phyloP scores from a whole-genome alignment of 2,797 vertebrate genomes.

The Mergus octosetaceus region DNA sequence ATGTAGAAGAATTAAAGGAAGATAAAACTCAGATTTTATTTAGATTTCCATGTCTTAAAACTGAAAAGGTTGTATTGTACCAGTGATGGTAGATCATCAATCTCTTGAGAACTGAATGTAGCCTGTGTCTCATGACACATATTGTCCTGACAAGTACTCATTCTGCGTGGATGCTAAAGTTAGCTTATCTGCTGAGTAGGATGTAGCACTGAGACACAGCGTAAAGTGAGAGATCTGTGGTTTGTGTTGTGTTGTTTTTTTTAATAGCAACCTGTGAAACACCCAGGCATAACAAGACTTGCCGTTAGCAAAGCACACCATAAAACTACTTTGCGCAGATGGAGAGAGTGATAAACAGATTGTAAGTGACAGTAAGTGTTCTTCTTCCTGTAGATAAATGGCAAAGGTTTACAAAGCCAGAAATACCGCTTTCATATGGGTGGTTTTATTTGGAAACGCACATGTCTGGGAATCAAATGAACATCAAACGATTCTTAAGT shows the following conservation, averaged over 20 bases:
- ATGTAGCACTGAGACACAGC: rapidly evolving
- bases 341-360: background rate
- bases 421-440: background rate
- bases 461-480: rapidly evolving
- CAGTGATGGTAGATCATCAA: rapidly evolving
- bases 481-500: background rate
- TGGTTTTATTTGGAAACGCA: background rate
- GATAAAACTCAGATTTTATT: background rate
- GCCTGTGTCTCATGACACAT: background rate
- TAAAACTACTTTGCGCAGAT: background rate
- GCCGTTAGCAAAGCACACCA: background rate
- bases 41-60: background rate
- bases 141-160: background rate
- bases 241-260: too few relatives aligned
- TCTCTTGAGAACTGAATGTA: background rate
- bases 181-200: background rate
- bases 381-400: background rate
- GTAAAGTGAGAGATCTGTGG: background rate
- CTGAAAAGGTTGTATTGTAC: background rate
- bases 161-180: rapidly evolving
- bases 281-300: background rate
- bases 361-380: background rate
- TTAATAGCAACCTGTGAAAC: background rate
- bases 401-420: background rate
- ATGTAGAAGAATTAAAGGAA: background rate